Conservation (phyloP, 2,888 invertebrate genomes). For the Itoplectis maculator region DNA sequence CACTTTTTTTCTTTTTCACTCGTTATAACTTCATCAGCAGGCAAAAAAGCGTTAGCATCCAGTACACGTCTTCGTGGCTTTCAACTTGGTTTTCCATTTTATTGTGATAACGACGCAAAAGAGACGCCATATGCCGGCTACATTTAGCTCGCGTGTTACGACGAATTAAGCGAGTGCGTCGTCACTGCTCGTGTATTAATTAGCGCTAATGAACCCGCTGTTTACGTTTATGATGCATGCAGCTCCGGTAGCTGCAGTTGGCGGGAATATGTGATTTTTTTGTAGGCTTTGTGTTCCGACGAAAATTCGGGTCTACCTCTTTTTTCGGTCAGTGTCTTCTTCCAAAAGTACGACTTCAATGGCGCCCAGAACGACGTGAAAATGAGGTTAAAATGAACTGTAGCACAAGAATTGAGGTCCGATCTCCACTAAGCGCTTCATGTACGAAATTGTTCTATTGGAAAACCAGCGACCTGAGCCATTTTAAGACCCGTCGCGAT, state of each 20-base stretch:
- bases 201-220: constrained; percentile 62
- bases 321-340: background rate
- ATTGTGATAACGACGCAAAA: constrained; percentile 26
- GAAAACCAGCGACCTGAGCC: constrained; percentile 61
- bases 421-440: constrained; percentile 25
- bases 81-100: background rate
- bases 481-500: constrained; percentile 53
- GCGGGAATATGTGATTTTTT: background rate
- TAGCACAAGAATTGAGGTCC: background rate
- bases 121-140: constrained; percentile 37
- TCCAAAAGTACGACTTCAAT: background rate
- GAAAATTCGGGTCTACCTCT: constrained; percentile 1
- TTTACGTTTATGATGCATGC: constrained; percentile 59
- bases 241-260: constrained; percentile 19
- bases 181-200: constrained; percentile 59
- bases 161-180: constrained; percentile 50
- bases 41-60: background rate
- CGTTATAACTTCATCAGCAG: background rate
- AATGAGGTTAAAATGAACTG: constrained; percentile 7
- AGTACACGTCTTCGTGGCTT: background rate
- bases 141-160: constrained; percentile 56
- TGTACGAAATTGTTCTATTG: constrained; percentile 54
- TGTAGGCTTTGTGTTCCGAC: constrained; percentile 3
- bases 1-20: constrained; percentile 7
- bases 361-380: background rate